These are phyloP conservation scores for Hypselothyrea guttata DNA, from an alignment of 2,888 invertebrate species.

Conservation along the genomic window DNA sequence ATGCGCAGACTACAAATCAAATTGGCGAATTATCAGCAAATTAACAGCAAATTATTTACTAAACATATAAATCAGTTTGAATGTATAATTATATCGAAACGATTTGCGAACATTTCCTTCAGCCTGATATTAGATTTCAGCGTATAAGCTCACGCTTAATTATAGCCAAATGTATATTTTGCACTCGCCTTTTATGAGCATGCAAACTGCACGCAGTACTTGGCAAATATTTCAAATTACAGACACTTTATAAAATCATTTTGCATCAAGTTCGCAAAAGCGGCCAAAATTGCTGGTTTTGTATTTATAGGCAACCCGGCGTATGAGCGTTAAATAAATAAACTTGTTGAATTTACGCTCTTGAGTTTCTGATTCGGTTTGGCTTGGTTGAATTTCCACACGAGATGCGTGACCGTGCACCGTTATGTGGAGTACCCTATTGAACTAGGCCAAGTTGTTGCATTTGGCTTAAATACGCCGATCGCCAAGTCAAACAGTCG, in stretches of 20 bases:
- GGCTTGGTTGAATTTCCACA: slow-evolving; percentile 12
- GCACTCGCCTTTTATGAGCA: slow-evolving; percentile 30
- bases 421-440: slow-evolving; percentile 32
- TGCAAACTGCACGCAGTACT: slow-evolving; percentile 28
- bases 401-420: slow-evolving; percentile 52
- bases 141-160: slow-evolving; percentile 40
- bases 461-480: slow-evolving; percentile 39
- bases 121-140: background rate
- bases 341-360: slow-evolving; percentile 62
- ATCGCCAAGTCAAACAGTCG: slow-evolving; percentile 28
- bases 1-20: too few species aligned
- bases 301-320: slow-evolving; percentile 47
- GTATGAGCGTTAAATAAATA: slow-evolving; percentile 67
- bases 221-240: slow-evolving; percentile 32
- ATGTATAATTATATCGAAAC: background rate
- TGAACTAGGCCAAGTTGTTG: slow-evolving; percentile 24
- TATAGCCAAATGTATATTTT: slow-evolving; percentile 28
- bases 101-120: background rate
- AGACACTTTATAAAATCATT: slow-evolving; percentile 18
- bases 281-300: slow-evolving; percentile 10
- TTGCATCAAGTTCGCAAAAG: slow-evolving; percentile 17
- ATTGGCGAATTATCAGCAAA: slow-evolving; percentile 3
- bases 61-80: slow-evolving; percentile 23
- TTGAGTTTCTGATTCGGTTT: slow-evolving; percentile 7
- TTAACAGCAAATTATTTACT: background rate